Conservation (phyloP, 2,888 invertebrate species). For the Drosophila nigricruria region DNA sequence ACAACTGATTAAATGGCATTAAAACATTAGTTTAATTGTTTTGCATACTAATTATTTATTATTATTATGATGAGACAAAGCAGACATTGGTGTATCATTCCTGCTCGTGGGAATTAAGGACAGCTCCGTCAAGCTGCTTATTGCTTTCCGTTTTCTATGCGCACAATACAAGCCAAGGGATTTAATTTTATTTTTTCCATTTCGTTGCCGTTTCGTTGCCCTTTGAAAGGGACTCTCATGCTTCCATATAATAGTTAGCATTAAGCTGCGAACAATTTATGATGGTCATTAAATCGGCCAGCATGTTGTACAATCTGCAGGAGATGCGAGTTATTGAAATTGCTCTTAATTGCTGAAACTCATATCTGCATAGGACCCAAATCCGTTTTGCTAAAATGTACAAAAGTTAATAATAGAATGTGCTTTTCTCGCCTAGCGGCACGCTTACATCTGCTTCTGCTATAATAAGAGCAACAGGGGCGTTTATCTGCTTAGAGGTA, state of each 20-base stretch:
- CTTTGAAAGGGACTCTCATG: not conserved
- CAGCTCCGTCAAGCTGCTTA: not conserved
- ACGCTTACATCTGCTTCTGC: constrained; percentile 64
- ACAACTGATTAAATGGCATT: not conserved
- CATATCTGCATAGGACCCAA: not conserved
- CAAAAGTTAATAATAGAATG: constrained; percentile 70
- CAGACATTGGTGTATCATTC: not conserved
- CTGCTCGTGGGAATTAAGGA: not conserved
- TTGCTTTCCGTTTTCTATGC: not conserved
- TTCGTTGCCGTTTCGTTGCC: not conserved
- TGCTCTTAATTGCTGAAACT: constrained; percentile 46
- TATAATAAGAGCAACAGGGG: constrained; percentile 28
- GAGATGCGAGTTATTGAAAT: constrained; percentile 38
- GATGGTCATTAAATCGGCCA: constrained; percentile 30
- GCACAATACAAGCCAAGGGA: not conserved
- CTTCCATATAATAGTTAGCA: not conserved
- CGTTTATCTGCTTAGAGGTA: constrained; percentile 54
- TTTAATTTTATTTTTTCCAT: constrained; percentile 1
- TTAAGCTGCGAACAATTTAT: constrained; percentile 32
- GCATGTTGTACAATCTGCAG: constrained; percentile 30
- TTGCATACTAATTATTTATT: not conserved
- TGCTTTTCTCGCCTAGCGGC: constrained; percentile 50
- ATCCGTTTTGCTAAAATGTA: constrained; percentile 40
- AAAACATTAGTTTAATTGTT: not conserved
- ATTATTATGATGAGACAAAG: too few species aligned